Base-by-base conservation (phyloP, 2,888 invertebrate species). In the Sesia apiformis region DNA sequence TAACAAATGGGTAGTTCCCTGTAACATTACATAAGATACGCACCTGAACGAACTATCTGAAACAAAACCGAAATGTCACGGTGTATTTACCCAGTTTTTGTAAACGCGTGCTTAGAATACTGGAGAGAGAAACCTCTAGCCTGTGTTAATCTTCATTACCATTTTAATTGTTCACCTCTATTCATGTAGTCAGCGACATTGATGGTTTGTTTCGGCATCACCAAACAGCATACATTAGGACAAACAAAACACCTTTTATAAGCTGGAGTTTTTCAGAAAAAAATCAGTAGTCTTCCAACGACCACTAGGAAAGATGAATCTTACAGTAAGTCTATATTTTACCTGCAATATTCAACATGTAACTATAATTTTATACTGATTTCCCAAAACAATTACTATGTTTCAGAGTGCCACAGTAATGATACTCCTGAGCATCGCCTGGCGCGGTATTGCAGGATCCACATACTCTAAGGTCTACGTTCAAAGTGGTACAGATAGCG, bases 161-260 rank as follows among this genome's bases (percentile, higher is more conserved):
- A 87, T 88, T 78, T 83, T 82, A 76, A 86, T 88, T 89, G 86
- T 88, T 78, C 59, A 63, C 69, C 69, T 62, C 83, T 82, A 78
- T 87, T 86, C 83, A 82, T 70, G 68, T 73, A 74, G 73, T 81
- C 74, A 76, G 76, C 76, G 88, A 85, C 89, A 88, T 88, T 88
- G 88, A 78, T 81, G 78, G 78, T 88, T 88, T 82, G 87, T 87
- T 83, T 87, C 84, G 83, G 83, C 86, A 76, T 87, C 84, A 81
- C 83, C 74, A 82, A 81, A 84, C 75, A 73, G 81, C 73, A 86
- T 85, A 86, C 81, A 82, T 88, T 78, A 76, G 62, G 63, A 70
- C 72, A 74, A 81, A 82, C 80, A 81, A 83, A 78, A 75, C 67
- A 65, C 63, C 78, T 78, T 78, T 83, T 88, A 88, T 81, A 89